Evolutionary conservation across 2,888 invertebrate species (phyloP), one percentile per base, ranked within the genome.

Genomic region (Meandrusa payeni): DNA sequence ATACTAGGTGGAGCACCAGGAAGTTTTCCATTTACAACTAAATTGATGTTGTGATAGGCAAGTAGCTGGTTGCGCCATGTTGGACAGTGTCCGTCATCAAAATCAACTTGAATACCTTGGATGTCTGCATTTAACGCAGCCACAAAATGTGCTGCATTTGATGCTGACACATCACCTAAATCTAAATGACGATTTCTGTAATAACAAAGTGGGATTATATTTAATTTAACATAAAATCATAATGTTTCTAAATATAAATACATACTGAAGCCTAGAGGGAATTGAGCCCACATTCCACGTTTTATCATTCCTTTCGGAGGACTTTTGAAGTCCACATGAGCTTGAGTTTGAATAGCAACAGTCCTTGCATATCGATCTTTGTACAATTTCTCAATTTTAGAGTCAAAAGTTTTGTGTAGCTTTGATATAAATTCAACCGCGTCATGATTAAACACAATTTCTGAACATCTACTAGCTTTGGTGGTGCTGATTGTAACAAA

Each of bases 61-160:
- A 82, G 60, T 17, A 93, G 75, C 65, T 92, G 92, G 60, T 93
- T 93, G 46, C 70, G 76, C 93, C 93, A 93, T 0, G 91, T 91
- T 0, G 93, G 93, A 49, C 93, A 93, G 63, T 92, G 92, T 0
- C 93, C 93, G 76, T 93, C 93, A 51, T 92, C 92, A 73, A 92
- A 92, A 62, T 93, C 92, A 2, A 89, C 91, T 65, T 91, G 91
- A 12, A 91, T 80, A 2, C 91, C 91, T 64, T 91, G 89, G 0
- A 90, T 90, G 48, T 90, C 80, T 24, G 88, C 72, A 45, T 81
- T 83, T 0, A 92, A 69, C 1, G 91, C 89, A 4, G 81, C 75
- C 1, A 81, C 72, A 58, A 92, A 90, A 59, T 90, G 91, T 6
- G 81, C 76, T 1, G 85, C 76, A 60, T 91, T 89, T 12, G 90